Conservation (phyloP, 2,113 vertebrate genomes). For the Oryzias javanicus region DNA sequence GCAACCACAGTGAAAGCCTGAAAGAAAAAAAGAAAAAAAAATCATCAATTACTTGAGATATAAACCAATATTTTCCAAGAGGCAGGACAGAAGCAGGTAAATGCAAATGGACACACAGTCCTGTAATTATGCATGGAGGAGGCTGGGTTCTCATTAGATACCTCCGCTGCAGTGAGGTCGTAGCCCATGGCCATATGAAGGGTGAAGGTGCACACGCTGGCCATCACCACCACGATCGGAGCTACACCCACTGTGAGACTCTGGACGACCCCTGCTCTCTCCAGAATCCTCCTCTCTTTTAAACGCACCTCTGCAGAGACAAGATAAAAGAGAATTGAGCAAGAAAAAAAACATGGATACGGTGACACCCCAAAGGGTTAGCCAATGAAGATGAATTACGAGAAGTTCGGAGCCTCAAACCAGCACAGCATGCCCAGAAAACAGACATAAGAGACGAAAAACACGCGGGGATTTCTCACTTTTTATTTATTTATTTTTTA, state of each 20-base stretch:
- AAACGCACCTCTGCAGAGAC: slow-evolving; percentile 71
- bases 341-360: background rate
- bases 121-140: too few relatives aligned
- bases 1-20: slow-evolving; percentile 83
- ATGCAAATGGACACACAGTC: too few relatives aligned
- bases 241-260: slow-evolving; percentile 79
- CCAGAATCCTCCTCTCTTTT: slow-evolving; percentile 76
- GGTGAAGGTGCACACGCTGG: slow-evolving; percentile 82
- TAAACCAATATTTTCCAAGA: background rate
- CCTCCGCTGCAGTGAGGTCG: slow-evolving; percentile 81
- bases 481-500: slow-evolving; percentile 3
- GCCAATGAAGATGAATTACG: slow-evolving; percentile 29
- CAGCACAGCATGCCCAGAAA: slow-evolving; percentile 30
- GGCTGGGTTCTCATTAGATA: slow-evolving; percentile 33
- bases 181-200: slow-evolving; percentile 80
- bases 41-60: slow-evolving; percentile 9
- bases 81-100: too few relatives aligned
- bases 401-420: slow-evolving; percentile 29
- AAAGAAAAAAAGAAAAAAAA: too few relatives aligned
- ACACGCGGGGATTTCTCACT: slow-evolving; percentile 50
- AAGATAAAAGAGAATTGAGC: slow-evolving; percentile 18
- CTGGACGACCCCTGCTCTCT: slow-evolving; percentile 76
- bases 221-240: slow-evolving; percentile 78
- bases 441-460: slow-evolving; percentile 43
- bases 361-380: slow-evolving; percentile 19